Percentiles rank a stretch among this genome's conserved stretches.
Evolutionary conservation across 1,140 invertebrate species (phyloP).

Genomic region (Drosophila sulfurigaster): DNA sequence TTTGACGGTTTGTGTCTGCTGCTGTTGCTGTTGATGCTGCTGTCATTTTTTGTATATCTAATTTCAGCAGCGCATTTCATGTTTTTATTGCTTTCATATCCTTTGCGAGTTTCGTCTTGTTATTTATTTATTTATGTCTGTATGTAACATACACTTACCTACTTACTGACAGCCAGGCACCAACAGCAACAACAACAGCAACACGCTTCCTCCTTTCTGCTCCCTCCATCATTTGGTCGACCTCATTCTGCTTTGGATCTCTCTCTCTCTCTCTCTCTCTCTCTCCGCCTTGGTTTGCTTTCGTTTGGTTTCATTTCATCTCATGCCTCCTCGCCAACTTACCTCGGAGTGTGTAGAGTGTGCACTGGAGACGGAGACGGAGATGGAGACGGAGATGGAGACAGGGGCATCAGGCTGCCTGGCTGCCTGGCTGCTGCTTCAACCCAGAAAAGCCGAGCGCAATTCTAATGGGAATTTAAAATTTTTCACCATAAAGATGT

Average conservation of each 20-base stretch:
- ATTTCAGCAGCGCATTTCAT: slow-evolving; percentile 50
- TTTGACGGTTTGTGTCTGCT: slow-evolving; percentile 35
- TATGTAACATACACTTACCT: slow-evolving; percentile 71
- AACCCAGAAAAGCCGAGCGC: slow-evolving; percentile 53
- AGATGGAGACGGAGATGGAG: not conserved
- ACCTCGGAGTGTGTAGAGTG: slow-evolving; percentile 16
- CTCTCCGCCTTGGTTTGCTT: slow-evolving; percentile 21
- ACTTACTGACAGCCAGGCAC: slow-evolving; percentile 48
- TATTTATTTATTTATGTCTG: slow-evolving; percentile 64
- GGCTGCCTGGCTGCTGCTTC: not conserved
- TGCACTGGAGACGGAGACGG: too few species aligned
- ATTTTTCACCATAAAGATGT: slow-evolving; percentile 77
- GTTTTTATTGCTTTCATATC: slow-evolving; percentile 52
- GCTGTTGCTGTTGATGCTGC: not conserved
- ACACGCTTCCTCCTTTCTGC: not conserved
- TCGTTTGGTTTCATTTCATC: slow-evolving; percentile 73
- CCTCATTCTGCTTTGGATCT: slow-evolving; percentile 32
- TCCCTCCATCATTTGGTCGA: slow-evolving; percentile 28
- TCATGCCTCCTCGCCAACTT: slow-evolving; percentile 41
- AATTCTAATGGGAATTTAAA: slow-evolving; percentile 82
- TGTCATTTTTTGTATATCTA: slow-evolving; percentile 51
- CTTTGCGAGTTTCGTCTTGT: slow-evolving; percentile 46
- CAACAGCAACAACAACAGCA: not conserved
- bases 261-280: too few species aligned
- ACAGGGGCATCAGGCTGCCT: not conserved